These are phyloP conservation scores for Brachypalpus laphriformis DNA, from an alignment of 2,888 invertebrate genomes.

Conservation along the genomic window DNA sequence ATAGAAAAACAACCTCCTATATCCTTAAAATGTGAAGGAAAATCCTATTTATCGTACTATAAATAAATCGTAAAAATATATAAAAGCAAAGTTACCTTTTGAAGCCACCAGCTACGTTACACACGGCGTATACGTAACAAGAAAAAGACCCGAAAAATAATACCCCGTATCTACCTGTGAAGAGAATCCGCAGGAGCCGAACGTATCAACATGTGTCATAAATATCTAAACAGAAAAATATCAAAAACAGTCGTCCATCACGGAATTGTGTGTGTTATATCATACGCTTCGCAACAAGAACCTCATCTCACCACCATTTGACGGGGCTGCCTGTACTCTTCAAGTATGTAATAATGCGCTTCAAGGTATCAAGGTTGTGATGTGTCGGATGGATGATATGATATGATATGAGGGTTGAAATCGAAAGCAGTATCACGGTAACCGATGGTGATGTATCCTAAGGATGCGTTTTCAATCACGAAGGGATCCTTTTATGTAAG, in stretches of 20 bases:
- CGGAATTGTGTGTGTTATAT: conserved; percentile 12
- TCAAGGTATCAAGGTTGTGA: conserved; percentile 46
- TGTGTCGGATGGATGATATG: conserved; percentile 37
- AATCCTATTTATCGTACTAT: neutral
- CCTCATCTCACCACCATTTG: neutral
- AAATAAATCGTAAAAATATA: conserved; percentile 29
- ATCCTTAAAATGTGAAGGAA: neutral
- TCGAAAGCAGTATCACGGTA: conserved; percentile 31
- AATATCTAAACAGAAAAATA: conserved; percentile 39
- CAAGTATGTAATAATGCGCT: conserved; percentile 37
- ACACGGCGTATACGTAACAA: conserved; percentile 11
- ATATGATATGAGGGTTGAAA: conserved; percentile 21
- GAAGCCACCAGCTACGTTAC: neutral
- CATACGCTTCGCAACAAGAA: conserved; percentile 7
- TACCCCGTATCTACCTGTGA: neutral
- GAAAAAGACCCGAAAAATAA: neutral
- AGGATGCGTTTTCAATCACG: conserved; percentile 47
- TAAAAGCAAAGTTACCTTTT: neutral
- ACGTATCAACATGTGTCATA: conserved; percentile 53
- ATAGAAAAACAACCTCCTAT: neutral
- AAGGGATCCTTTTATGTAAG: conserved; percentile 26
- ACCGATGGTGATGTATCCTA: conserved; percentile 48
- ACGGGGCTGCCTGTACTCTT: neutral
- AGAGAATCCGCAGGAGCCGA: neutral
- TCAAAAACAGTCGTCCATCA: conserved; percentile 47